Evolutionary conservation across 1,140 invertebrate species (phyloP).

Genomic region (Eriosoma lanigerum): DNA sequence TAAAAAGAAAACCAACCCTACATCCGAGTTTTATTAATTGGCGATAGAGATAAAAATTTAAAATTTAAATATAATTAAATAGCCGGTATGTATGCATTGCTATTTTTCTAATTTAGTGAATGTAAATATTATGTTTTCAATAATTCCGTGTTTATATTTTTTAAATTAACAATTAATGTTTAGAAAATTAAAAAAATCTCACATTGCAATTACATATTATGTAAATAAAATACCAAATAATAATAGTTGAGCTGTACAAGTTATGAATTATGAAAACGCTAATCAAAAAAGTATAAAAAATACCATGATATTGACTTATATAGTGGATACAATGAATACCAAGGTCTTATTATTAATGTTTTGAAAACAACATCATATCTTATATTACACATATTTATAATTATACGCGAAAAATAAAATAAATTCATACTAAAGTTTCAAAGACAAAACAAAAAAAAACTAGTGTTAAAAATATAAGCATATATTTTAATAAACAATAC

Average conservation of each 20-base stretch:
- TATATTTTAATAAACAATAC: slow-evolving; percentile 37
- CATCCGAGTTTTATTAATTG: not conserved
- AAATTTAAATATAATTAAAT: slow-evolving; percentile 1
- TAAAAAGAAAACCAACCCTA: not conserved
- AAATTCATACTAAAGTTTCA: not conserved
- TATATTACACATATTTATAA: not conserved
- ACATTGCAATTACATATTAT: too few relatives aligned
- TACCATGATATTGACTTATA: too few relatives aligned
- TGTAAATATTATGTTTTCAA: not conserved
- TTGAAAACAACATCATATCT: not conserved
- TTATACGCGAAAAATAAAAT: not conserved
- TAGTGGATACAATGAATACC: not conserved
- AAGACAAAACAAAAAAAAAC: slow-evolving; percentile 5
- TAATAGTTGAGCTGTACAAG: too few relatives aligned
- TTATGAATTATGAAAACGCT: too few relatives aligned
- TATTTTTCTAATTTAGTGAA: not conserved
- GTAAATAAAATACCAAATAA: too few relatives aligned
- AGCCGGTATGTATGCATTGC: not conserved
- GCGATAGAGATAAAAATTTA: not conserved
- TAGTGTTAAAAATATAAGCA: not conserved
- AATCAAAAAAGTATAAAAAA: too few relatives aligned
- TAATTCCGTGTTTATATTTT: too few relatives aligned
- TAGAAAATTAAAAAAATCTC: not conserved
- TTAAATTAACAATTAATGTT: too few relatives aligned
- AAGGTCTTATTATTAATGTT: slow-evolving; percentile 16